Evolutionary conservation across 2,113 vertebrate genomes (phyloP), one percentile per base, ranked within the genome.

Genomic region (Anolis sagrei): DNA sequence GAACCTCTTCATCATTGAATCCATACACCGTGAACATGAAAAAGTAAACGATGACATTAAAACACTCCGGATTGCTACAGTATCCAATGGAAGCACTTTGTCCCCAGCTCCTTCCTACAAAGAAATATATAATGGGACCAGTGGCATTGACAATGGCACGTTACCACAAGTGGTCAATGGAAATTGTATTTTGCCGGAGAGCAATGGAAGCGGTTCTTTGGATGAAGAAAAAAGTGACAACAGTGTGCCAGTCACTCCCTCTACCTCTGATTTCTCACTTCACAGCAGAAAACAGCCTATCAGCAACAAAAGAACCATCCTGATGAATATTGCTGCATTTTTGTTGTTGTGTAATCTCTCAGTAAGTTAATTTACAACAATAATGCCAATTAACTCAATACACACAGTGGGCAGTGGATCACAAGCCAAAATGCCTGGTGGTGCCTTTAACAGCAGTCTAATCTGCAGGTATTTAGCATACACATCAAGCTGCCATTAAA

Each of bases 1-100:
- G 95, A 99, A 99, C 91, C 96, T 99, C 80, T 99, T 99, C 86
- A 98, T 99, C 85, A 96, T 98, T 10, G 98, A 99, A 94, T 98
- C 98, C 2, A 95, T 97, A 11, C 98, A 99, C 86, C 97, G 97
- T 2, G 95, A 97, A 91, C 93, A 97, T 1, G 95, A 95, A 4
- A 93, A 86, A 54, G 90, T 64, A 0, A 93, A 96, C 0, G 93
- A 96, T 0, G 91, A 96, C 48, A 75, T 94, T 73, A 91, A 93
- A 85, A 93, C 95, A 2, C 93, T 96, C 19, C 96, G 97, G 29
- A 96, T 98, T 82, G 97, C 97, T 94, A 97, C 98, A 0, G 89
- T 99, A 83, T 96, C 97, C 18, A 94, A 88, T 0, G 91, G 95
- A 11, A 89, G 68, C 25, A 82, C 88, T 23, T n/a, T 91, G 0